Percentiles rank a stretch among this genome's conserved stretches.
Evolutionary conservation across 2,888 invertebrate genomes (phyloP).

Genomic region (Protodeltote pygarga): DNA sequence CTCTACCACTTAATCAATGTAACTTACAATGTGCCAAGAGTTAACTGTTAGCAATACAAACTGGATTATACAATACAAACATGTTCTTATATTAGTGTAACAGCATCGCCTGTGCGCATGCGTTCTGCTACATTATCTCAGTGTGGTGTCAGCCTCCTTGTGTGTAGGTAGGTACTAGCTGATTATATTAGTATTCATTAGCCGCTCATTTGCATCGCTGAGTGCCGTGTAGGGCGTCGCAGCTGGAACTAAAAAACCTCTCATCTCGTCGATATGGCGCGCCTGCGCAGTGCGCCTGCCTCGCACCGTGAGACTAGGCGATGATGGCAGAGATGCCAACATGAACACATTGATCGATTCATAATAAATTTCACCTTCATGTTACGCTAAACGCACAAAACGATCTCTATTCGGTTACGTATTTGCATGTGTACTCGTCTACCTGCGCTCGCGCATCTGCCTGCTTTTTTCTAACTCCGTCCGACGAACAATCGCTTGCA

Average conservation of each 20-base stretch:
- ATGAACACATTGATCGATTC: no score
- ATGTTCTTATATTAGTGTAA: no score
- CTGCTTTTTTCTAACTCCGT: slow-evolving; percentile 54
- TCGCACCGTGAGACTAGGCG: not conserved
- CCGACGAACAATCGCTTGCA: slow-evolving; percentile 66
- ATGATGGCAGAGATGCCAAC: not conserved
- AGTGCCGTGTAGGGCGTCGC: slow-evolving; percentile 14
- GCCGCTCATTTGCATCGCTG: slow-evolving; percentile 23
- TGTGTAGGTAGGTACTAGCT: not conserved
- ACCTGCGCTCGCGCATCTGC: slow-evolving; percentile 70
- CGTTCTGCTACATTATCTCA: not conserved
- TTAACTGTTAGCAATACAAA: no score
- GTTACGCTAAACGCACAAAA: slow-evolving; percentile 4
- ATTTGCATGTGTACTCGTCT: slow-evolving; percentile 66
- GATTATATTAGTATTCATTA: slow-evolving; percentile 30
- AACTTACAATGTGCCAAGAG: no score
- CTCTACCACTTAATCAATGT: no score
- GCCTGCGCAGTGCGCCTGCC: not conserved
- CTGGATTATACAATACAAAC: no score
- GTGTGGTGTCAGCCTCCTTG: not conserved
- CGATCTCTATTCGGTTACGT: slow-evolving; percentile 6
- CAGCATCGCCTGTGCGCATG: no score
- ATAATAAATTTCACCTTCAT: no score
- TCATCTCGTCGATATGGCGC: slow-evolving; percentile 10
- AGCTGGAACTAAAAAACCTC: slow-evolving; percentile 13